Evolutionary conservation across 2,888 invertebrate species (phyloP).

Genomic region (Caenorhabditis panamensis): DNA sequence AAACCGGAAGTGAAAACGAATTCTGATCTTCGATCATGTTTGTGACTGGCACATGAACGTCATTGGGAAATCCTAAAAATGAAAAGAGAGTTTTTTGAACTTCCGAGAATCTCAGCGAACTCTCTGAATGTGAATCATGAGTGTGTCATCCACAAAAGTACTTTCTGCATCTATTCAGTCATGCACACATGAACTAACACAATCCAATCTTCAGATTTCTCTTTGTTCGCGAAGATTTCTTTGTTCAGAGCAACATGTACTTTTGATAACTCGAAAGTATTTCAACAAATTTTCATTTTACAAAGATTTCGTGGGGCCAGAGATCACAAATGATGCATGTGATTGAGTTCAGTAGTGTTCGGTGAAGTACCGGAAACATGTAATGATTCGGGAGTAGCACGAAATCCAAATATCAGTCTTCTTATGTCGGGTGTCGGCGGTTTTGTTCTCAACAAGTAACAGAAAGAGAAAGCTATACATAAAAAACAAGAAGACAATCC

Average conservation of each 20-base stretch:
- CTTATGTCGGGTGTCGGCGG: conserved; percentile 1
- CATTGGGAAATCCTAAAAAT: not conserved
- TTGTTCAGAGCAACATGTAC: conserved; percentile 25
- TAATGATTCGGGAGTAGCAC: no score
- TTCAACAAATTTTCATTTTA: no score
- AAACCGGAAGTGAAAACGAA: conserved; percentile 23
- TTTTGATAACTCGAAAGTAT: conserved; percentile 22
- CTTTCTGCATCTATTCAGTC: conserved; percentile 44
- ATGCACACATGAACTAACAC: conserved; percentile 49
- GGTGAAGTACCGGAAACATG: no score
- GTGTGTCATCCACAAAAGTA: conserved; percentile 29
- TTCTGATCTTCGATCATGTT: not conserved
- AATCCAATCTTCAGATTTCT: conserved; percentile 17
- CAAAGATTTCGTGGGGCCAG: no score
- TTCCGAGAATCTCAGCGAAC: conserved; percentile 6
- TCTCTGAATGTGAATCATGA: conserved; percentile 21
- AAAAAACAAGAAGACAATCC: not conserved
- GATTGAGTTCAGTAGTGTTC: no score
- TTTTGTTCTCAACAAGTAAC: not conserved
- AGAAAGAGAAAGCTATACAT: conserved; percentile 2
- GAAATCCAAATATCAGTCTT: conserved; percentile 17
- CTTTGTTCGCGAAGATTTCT: conserved; percentile 29
- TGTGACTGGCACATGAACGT: no score
- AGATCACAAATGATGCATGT: no score
- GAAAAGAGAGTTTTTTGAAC: no score